These are phyloP conservation scores for Colletes collaris DNA, from an alignment of 2,888 invertebrate genomes.

Conservation along the genomic window DNA sequence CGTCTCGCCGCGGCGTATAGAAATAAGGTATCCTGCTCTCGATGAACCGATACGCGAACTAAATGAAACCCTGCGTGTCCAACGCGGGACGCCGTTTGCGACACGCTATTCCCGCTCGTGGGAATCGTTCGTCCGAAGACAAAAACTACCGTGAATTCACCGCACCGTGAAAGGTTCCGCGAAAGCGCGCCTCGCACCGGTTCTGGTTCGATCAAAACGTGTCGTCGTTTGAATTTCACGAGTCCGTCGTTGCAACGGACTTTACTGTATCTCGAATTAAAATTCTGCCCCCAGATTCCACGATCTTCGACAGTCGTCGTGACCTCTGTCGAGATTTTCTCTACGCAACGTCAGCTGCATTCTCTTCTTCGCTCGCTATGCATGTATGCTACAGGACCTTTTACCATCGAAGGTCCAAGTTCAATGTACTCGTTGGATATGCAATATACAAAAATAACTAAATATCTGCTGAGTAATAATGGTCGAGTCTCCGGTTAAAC, in stretches of 20 bases:
- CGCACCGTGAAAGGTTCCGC: conserved; percentile 48
- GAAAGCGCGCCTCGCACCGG: conserved; percentile 37
- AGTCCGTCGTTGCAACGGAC: neutral
- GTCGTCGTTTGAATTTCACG: conserved; percentile 23
- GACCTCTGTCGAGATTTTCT: conserved; percentile 16
- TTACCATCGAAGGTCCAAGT: no score
- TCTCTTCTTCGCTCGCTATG: no score
- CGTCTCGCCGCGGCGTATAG: conserved; percentile 43
- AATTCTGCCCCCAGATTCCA: neutral
- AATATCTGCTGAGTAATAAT: no score
- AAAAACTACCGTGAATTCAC: conserved; percentile 38
- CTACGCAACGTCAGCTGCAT: no score
- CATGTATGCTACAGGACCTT: no score
- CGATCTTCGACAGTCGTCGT: neutral
- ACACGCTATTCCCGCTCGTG: conserved; percentile 31
- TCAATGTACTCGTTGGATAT: no score
- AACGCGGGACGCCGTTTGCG: neutral
- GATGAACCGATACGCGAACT: conserved; percentile 26
- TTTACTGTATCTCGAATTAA: neutral
- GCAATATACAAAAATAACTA: no score
- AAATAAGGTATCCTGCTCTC: conserved; percentile 25
- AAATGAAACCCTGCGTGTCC: conserved; percentile 8
- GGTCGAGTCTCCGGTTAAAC: no score
- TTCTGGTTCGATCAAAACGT: conserved; percentile 6
- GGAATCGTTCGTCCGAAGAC: conserved; percentile 31